Conservation (phyloP, 2,113 vertebrate species). For the Pithys albifrons region DNA sequence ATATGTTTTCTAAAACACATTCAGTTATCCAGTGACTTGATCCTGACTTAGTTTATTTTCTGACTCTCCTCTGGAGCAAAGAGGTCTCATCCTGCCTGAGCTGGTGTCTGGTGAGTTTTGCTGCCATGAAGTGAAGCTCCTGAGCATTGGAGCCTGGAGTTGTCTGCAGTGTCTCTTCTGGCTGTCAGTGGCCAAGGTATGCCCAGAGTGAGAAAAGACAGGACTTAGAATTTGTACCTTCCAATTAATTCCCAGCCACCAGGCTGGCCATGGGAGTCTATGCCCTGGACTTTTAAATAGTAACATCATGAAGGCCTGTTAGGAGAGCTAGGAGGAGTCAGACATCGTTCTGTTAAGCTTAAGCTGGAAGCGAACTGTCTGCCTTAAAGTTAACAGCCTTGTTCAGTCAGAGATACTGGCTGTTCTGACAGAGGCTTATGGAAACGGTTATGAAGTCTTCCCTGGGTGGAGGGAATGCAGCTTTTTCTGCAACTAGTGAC, state of each 20-base stretch:
- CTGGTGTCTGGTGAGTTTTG: background rate
- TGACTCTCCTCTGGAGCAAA: background rate
- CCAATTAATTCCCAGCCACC: background rate
- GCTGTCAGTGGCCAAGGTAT: rapidly evolving
- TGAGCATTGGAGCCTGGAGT: background rate
- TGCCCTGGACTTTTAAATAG: background rate
- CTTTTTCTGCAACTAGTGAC: background rate
- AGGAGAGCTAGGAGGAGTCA: background rate
- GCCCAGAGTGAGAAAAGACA: background rate
- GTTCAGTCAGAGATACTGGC: background rate
- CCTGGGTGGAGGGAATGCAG: background rate
- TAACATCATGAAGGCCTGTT: background rate
- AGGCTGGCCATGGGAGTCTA: background rate
- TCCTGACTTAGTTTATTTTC: background rate
- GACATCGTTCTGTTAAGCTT: background rate
- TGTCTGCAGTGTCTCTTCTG: background rate
- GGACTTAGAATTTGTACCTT: background rate
- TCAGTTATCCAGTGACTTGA: background rate
- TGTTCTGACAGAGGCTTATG: background rate
- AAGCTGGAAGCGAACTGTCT: background rate
- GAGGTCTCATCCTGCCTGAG: background rate
- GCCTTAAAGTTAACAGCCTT: background rate
- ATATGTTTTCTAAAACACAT: background rate
- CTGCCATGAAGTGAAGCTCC: background rate
- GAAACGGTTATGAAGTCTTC: background rate